Conservation (phyloP, 2,797 vertebrate genomes). For the Synaphobranchus kaupii region DNA sequence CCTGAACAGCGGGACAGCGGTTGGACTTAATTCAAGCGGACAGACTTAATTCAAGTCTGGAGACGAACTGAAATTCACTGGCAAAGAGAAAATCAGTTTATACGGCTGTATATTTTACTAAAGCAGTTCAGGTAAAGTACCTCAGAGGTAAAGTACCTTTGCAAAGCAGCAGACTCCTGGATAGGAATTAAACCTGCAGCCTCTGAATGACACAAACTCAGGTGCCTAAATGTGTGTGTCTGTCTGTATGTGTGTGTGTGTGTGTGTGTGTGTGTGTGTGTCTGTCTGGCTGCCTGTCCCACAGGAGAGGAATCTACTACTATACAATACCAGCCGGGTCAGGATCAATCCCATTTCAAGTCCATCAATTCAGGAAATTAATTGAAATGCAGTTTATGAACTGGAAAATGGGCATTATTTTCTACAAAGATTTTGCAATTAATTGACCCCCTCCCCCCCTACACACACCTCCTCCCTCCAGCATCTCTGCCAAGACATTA, state of each 20-base stretch:
- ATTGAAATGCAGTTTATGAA: not conserved
- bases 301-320: not conserved
- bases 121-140: not conserved
- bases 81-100: not conserved
- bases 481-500: too few species aligned
- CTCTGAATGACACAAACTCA: not conserved
- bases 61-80: not conserved
- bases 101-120: not conserved
- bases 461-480: too few species aligned
- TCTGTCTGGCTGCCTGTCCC: too few species aligned
- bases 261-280: too few species aligned
- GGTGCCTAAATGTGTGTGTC: too few species aligned
- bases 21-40: too few species aligned
- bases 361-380: not conserved
- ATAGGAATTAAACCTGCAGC: not conserved
- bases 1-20: too few species aligned
- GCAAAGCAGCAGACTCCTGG: not conserved
- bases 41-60: too few species aligned
- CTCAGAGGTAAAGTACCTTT: not conserved
- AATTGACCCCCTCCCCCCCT: too few species aligned
- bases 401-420: not conserved
- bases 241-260: too few species aligned
- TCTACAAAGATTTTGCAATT: not conserved
- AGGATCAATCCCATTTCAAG: not conserved
- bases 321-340: not conserved